Base-by-base conservation (phyloP, 2,888 invertebrate genomes). In the Acleris holmiana region DNA sequence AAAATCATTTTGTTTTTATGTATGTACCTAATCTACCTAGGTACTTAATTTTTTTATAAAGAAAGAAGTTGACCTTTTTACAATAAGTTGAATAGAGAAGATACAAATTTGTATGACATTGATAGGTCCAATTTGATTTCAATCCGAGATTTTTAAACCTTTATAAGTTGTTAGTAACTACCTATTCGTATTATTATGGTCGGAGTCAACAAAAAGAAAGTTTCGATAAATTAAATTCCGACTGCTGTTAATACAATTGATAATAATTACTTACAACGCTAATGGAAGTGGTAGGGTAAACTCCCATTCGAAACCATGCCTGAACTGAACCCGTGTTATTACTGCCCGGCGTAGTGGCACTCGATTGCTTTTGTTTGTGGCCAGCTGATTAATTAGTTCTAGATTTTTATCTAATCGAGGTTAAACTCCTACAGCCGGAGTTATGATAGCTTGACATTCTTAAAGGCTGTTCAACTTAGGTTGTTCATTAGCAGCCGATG, bases 321-420 rank as follows among this genome's bases (percentile, higher is more conserved):
- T 23, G 44, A 17, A 23, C 56, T 58, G 57, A 57, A 41, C 63
- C 56, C 56, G 50, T 56, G 53, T 58, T 63, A 63, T 63, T 40
- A 58, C 53, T 53, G 63, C 64, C 48, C 48, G 58, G 53, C 58
- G 53, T 58, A 59, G 58, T 61, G 61, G 61, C 53, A 54, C 53
- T 59, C 40, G 19, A 64, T 48, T 29, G 58, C 48, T 64, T 59
- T 64, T 64, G 64, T 64, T 59, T 58, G 41, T 19, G 41, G 17
- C 23, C 48, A 53, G 58, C 64, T 59, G 64, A 59, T 59, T 59
- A 64, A 64, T 64, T 64, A 53, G 58, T 53, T 41, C 64, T 54
- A 58, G 53, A 59, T 64, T 64, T 58, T 54, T 59, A 64, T 64
- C 64, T 59, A 49, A 64, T 54, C 64, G 53, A 58, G 58, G 58